Base-by-base conservation (phyloP, 2,888 invertebrate species). In the Pachymerium ferrugineum region DNA sequence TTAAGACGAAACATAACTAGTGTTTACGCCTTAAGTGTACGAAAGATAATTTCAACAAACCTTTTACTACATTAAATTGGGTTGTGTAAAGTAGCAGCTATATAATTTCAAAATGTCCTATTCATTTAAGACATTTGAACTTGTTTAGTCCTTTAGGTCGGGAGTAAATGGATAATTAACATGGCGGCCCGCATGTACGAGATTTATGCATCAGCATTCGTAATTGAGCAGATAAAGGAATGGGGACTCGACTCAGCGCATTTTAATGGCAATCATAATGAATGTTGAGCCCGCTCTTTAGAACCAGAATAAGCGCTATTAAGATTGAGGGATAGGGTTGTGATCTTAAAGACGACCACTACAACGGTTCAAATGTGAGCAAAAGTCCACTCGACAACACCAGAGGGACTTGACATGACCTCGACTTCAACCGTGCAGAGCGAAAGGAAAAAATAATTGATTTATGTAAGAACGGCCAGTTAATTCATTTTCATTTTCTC, bases 101-200 rank as follows among this genome's bases (percentile, higher is more conserved):
- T n/a, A 47, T 47, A 47, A 47, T 19, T 47, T 47, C 47, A 16
- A 47, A 47, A 22, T 47, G 47, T 16, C 47, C 47, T 1, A 19
- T 54, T 54, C 47, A 22, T 22, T 16, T 54, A 54, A n/a, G n/a
- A n/a, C n/a, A n/a, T n/a, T n/a, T n/a, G n/a, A 54, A 54, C 47
- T 54, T 19, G 47, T 54, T 54, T 19, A 22, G 19, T 22, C 47
- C n/a, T 54, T 54, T 54, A 54, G 47, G 47, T 54, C 22, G 47
- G n/a, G n/a, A n/a, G 47, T 54, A 54, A 54, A 54, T 54, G 47
- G 47, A 54, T 54, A 54, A 54, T 54, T 54, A 54, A 54, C 47
- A 54, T 54, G 47, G 47, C 47, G 47, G n/a, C 47, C 47, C 47
- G 47, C 47, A 54, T 54, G 47, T 54, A 54, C 47, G 47, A 54